Percentiles rank a stretch among this genome's conserved stretches.
phyloP scores from a whole-genome alignment of 2,113 vertebrate species.

The Ptilonorhynchus violaceus region DNA sequence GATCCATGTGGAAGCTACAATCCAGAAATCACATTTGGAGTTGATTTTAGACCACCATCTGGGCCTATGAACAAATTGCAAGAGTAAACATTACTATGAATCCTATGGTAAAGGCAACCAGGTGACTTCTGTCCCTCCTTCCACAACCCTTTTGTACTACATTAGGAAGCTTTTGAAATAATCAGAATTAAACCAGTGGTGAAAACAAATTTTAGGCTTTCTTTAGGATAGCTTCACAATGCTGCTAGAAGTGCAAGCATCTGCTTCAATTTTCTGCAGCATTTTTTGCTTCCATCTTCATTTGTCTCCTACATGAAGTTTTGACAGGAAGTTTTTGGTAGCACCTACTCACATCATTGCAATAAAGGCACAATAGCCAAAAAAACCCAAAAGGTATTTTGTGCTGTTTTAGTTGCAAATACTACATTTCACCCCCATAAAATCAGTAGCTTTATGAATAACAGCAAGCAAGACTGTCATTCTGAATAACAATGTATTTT shows the following conservation, averaged over 20 bases:
- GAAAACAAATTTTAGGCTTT: background rate
- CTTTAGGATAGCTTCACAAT: background rate
- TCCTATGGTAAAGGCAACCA: background rate
- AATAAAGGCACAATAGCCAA: background rate
- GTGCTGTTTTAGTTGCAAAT: background rate
- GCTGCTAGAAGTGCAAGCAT: background rate
- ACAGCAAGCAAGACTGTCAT: background rate
- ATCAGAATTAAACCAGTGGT: background rate
- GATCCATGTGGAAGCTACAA: background rate
- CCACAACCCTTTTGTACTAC: background rate
- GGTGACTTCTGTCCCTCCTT: background rate
- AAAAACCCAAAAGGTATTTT: background rate
- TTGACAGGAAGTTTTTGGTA: background rate
- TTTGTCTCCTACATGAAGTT: background rate
- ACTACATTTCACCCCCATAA: background rate
- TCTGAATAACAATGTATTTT: background rate
- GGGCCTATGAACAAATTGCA: background rate
- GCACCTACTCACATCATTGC: background rate
- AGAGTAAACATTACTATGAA: background rate
- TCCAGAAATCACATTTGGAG: background rate
- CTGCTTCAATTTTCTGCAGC: background rate
- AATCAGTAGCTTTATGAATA: background rate
- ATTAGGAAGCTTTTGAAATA: background rate
- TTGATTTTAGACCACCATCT: background rate
- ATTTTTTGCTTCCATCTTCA: background rate